Conservation (phyloP, 1,140 invertebrate genomes). For the Procambarus clarkii region DNA sequence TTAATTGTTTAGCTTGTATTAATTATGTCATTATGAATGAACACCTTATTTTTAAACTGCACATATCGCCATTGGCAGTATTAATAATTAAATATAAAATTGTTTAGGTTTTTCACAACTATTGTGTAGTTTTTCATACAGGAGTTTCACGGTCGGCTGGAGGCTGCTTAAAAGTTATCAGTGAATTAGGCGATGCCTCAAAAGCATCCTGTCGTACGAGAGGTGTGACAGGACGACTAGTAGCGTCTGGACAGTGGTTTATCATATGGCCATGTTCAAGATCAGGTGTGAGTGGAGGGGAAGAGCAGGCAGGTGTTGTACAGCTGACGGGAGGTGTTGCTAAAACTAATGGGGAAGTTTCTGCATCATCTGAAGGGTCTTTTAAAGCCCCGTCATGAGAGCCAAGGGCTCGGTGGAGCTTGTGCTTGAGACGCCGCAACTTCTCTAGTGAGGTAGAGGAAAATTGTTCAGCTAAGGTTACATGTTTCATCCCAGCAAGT, state of each 20-base stretch:
- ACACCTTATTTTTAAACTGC: neutral
- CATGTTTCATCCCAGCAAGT: slow-evolving; percentile 37
- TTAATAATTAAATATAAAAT: neutral
- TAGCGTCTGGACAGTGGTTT: neutral
- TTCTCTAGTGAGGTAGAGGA: slow-evolving; percentile 55
- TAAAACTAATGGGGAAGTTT: slow-evolving; percentile 51
- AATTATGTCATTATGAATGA: neutral
- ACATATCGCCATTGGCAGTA: neutral
- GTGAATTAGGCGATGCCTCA: slow-evolving; percentile 40
- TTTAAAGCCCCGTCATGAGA: slow-evolving; percentile 23
- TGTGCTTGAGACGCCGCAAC: slow-evolving; percentile 46
- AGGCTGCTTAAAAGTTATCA: slow-evolving; percentile 30
- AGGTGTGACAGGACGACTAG: slow-evolving; percentile 40
- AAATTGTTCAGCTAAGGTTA: slow-evolving; percentile 49
- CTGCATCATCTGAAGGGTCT: slow-evolving; percentile 46
- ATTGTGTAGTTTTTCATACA: slow-evolving; percentile 16
- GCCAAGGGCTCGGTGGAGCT: slow-evolving; percentile 45
- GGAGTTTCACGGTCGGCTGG: slow-evolving; percentile 57
- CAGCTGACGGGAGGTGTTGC: slow-evolving; percentile 34
- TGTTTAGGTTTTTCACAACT: neutral
- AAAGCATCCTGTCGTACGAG: slow-evolving; percentile 39
- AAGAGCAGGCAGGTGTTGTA: slow-evolving; percentile 3
- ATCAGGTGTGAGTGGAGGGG: slow-evolving; percentile 12
- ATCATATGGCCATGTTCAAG: neutral
- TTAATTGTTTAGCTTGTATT: neutral